Base-by-base conservation (phyloP, 1,140 invertebrate genomes). In the Apis florea region DNA sequence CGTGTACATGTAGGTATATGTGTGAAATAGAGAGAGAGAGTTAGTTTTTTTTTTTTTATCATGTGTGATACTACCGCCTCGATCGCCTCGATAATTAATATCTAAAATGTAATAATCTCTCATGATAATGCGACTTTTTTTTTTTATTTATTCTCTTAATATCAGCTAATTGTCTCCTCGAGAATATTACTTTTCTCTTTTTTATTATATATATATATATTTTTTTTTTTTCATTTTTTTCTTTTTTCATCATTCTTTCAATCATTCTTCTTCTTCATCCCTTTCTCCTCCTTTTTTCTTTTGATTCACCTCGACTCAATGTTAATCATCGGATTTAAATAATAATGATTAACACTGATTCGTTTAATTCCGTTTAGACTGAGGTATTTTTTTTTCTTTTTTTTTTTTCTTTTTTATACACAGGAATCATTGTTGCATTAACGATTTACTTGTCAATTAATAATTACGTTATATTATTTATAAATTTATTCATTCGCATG, bases 381-480 rank as follows among this genome's bases (percentile, higher is more conserved):
- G 80, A 82, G 80, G 80, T n/a, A 82, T 77, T 61, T 26, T 54
- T 26, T 71, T 56, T 71, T 71, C 49, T 31, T 64, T 63, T 66
- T 26, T 54, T 68, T n/a, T 69, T 53, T 64, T 31, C 1, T 49
- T 51, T 67, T 70, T 75, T 81, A 77, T 77, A 77, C 80, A 77
- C 66, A 70, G 80, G 74, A 82, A 82, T 77, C 74, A 76, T 70
- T 82, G 66, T 77, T 70, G 49, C 56, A 47, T 82, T 64, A 69
- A 76, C 49, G 64, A 63, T 77, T 82, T 82, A 54, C 64, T 77
- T 56, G 56, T 82, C 74, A 70, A 77, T 82, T 77, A n/a, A 76
- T 76, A 69, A 75, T 82, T 70, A 63, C 47, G 72, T 75, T 72
- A 82, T 71, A 69, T 61, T 82, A 77, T 63, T 82, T 82, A 82